phyloP scores from a whole-genome alignment of 2,888 invertebrate genomes.

The Drosophila nigricruria region DNA sequence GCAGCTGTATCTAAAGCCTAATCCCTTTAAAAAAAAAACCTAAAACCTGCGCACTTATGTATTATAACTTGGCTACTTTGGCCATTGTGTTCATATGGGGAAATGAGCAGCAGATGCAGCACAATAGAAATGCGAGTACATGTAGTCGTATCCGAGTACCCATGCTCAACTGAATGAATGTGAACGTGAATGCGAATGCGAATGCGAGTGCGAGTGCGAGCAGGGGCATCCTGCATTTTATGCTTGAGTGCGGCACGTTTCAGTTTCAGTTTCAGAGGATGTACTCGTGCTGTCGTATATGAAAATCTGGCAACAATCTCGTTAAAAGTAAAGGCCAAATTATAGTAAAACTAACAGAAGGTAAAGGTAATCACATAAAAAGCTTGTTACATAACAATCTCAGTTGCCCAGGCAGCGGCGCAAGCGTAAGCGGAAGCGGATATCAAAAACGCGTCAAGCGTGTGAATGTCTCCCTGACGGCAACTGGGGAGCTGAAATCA shows the following conservation, averaged over 20 bases:
- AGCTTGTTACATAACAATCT: conserved; percentile 78
- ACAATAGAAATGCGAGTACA: conserved; percentile 26
- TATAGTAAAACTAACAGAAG: conserved; percentile 80
- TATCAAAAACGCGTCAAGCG: conserved; percentile 66
- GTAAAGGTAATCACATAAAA: conserved; percentile 80
- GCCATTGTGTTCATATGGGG: conserved; percentile 18
- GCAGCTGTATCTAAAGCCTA: not conserved
- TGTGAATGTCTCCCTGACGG: conserved; percentile 57
- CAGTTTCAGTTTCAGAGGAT: conserved; percentile 50
- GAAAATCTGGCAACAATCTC: conserved; percentile 76
- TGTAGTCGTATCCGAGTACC: conserved; percentile 7
- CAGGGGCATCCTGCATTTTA: conserved; percentile 55
- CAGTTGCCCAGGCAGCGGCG: conserved; percentile 29
- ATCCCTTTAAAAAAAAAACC: not conserved
- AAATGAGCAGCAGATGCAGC: conserved; percentile 30
- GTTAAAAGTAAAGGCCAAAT: conserved; percentile 79
- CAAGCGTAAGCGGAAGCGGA: conserved; percentile 66
- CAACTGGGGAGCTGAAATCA: not conserved
- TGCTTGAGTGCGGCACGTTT: conserved; percentile 54
- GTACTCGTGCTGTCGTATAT: conserved; percentile 37
- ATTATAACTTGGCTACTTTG: conserved; percentile 11
- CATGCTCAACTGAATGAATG: conserved; percentile 2
- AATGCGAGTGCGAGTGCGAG: conserved; percentile 1
- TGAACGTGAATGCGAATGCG: not conserved
- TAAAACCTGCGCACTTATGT: conserved; percentile 5